phyloP scores from a whole-genome alignment of 2,888 invertebrate species.

The Bhutanitis thaidina region DNA sequence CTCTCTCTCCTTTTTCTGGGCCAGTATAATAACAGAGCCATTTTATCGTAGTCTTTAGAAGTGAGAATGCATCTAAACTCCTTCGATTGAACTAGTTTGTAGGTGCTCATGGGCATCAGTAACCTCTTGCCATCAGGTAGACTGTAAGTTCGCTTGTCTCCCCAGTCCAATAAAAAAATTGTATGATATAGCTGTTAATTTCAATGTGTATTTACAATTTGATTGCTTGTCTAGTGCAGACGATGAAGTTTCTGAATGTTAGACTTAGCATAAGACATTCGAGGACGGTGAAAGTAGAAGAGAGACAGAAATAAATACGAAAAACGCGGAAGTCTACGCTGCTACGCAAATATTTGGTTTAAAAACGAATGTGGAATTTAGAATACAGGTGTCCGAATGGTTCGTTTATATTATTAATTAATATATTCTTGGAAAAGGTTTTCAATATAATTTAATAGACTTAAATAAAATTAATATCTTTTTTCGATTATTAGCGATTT shows the following conservation, averaged over 20 bases:
- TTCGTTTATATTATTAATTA: not conserved
- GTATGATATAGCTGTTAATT: not conserved
- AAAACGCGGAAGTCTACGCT: slow-evolving; percentile 13
- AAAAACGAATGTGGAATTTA: slow-evolving; percentile 8
- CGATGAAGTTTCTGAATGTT: not conserved
- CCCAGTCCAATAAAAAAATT: not conserved
- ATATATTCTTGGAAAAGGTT: too few species aligned
- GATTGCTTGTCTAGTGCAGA: slow-evolving; percentile 10
- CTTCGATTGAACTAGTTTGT: too few species aligned
- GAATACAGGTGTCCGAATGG: not conserved
- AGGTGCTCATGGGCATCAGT: too few species aligned
- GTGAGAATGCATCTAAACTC: too few species aligned
- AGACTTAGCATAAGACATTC: slow-evolving; percentile 1
- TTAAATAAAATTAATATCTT: too few species aligned
- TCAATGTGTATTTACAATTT: not conserved
- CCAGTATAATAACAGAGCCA: too few species aligned
- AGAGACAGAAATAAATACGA: slow-evolving; percentile 15
- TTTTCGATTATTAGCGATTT: too few species aligned
- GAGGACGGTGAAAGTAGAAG: not conserved
- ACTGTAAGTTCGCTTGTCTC: too few species aligned
- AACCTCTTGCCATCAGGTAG: too few species aligned
- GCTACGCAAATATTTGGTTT: slow-evolving; percentile 17
- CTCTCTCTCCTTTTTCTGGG: too few species aligned
- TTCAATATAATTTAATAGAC: too few species aligned
- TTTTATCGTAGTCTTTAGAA: too few species aligned